Base-by-base conservation (phyloP, 2,797 vertebrate species). In the Tachyglossus aculeatus region DNA sequence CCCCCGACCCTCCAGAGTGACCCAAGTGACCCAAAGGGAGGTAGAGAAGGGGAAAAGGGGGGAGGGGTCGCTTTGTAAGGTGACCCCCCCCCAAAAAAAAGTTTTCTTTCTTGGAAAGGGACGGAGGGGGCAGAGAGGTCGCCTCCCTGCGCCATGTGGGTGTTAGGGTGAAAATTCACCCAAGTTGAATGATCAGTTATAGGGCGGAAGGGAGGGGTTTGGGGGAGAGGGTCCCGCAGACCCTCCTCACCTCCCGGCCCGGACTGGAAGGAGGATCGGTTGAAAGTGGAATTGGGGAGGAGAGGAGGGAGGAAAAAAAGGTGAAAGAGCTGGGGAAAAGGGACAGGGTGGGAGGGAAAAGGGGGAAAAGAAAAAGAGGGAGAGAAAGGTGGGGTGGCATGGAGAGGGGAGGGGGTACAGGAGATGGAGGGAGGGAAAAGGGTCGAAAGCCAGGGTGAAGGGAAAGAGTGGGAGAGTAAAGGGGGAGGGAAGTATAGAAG, bases 271-370 rank as follows among this genome's bases (percentile, higher is more conserved):
- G n/a, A n/a, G n/a, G n/a, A n/a, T n/a, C n/a, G n/a, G n/a, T n/a
- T n/a, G n/a, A n/a, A n/a, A n/a, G n/a, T n/a, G n/a, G n/a, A n/a
- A 83, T 85, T 85, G 75, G 48, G 72, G 74, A 69, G 77, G 67
- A 67, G 65, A 60, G 29, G 53, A 7, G 21, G 18, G 43, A 27
- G 4, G n/a, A 31, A 58, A 21, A 37, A 22, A 9, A 38, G 38
- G 50, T 25, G 29, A 21, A 36, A 25, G 51, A 33, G 64, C n/a
- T n/a, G n/a, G n/a, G n/a, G n/a, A n/a, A n/a, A n/a, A n/a, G n/a
- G n/a, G n/a, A n/a, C 39, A 44, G 57, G 43, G 24, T n/a, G 71
- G 44, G 32, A 16, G 21, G 5, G 64, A 61, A 50, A 67, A 62
- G 64, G 24, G n/a, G n/a, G n/a, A n/a, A 7, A 31, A 22, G 32